These are phyloP conservation scores for Cephus sareptanus DNA, from an alignment of 2,888 invertebrate species.

Conservation along the genomic window DNA sequence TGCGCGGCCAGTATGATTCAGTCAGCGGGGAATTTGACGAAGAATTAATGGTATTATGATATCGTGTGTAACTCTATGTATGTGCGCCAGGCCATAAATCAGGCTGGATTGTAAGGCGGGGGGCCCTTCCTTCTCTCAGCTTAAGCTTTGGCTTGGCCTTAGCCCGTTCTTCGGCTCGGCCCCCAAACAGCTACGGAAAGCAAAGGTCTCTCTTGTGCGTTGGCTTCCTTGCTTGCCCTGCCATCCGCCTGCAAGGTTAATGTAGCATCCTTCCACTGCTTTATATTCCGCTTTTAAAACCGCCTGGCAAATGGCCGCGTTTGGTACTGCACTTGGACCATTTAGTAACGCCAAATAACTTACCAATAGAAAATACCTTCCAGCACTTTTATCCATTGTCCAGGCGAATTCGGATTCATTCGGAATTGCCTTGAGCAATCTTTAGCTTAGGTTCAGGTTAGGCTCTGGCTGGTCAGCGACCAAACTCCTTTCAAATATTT, in stretches of 20 bases:
- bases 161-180: conserved; percentile 63
- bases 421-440: neutral
- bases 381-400: neutral
- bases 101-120: conserved; percentile 62
- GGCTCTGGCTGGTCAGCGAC: neutral
- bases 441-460: neutral
- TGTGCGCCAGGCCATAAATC: conserved; percentile 64
- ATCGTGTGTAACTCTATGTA: conserved; percentile 66
- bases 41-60: conserved; percentile 67
- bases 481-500: neutral
- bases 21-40: conserved; percentile 67
- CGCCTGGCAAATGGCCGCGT: conserved; percentile 3
- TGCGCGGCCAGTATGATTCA: conserved; percentile 64
- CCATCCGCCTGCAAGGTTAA: conserved; percentile 15
- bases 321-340: neutral
- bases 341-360: neutral
- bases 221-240: conserved; percentile 26
- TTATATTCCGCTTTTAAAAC: conserved; percentile 15
- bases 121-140: conserved; percentile 70
- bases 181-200: conserved; percentile 46
- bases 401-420: neutral
- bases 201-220: conserved; percentile 36
- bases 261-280: conserved; percentile 29
- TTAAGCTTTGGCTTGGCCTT: conserved; percentile 68
- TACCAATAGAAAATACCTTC: neutral